Percentiles rank a stretch among this genome's conserved stretches.
These are phyloP conservation scores for Acrobeloides nanus DNA, from an alignment of 2,888 invertebrate species.

Conservation along the genomic window DNA sequence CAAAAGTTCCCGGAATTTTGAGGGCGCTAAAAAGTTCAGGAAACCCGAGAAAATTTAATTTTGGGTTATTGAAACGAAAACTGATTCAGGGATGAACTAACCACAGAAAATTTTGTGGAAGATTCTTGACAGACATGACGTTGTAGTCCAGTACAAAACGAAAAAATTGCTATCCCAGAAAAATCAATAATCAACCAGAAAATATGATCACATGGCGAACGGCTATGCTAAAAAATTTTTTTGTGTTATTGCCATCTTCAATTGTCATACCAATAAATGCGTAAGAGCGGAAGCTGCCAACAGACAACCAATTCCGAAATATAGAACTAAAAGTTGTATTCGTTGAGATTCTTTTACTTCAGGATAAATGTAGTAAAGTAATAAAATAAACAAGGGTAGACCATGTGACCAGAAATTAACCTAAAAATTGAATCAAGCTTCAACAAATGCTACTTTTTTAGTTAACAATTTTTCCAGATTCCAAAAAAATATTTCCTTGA, in stretches of 20 bases:
- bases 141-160: conserved; percentile 40
- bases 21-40: too few species aligned
- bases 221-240: conserved; percentile 38
- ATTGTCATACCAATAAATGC: conserved; percentile 31
- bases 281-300: conserved; percentile 34
- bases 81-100: too few species aligned
- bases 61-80: too few species aligned
- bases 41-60: too few species aligned
- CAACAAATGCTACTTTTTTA: too few species aligned
- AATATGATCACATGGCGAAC: conserved; percentile 40
- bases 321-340: conserved; percentile 32
- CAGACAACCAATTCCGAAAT: conserved; percentile 32
- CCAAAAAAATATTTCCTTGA: too few species aligned
- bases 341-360: conserved; percentile 28
- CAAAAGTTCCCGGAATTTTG: too few species aligned
- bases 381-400: conserved; percentile 34
- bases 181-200: conserved; percentile 49
- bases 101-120: too few species aligned
- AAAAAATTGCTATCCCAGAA: conserved; percentile 44
- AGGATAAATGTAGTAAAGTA: conserved; percentile 32
- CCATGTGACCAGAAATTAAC: conserved; percentile 49
- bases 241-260: neutral
- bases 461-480: too few species aligned
- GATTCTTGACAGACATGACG: conserved; percentile 18
- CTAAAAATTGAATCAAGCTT: conserved; percentile 28